These are phyloP conservation scores for Myotis vivesi DNA, from an alignment of 2,797 vertebrate genomes.

Conservation along the genomic window DNA sequence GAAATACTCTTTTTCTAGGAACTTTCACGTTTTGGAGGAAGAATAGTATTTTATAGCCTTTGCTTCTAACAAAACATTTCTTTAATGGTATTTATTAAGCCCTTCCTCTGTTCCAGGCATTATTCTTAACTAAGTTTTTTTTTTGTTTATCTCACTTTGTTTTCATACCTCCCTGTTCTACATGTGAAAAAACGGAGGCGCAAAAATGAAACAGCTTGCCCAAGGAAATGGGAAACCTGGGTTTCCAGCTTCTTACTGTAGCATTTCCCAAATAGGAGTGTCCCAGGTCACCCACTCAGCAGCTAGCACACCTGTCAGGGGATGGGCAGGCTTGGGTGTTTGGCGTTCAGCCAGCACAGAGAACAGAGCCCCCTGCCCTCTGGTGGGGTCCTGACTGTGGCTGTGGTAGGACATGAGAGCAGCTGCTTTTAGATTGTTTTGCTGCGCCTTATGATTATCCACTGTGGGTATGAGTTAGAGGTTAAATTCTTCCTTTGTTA, in stretches of 20 bases:
- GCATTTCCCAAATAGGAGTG: neutral
- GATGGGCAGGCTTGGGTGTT: neutral
- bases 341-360: neutral
- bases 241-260: neutral
- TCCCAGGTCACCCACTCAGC: neutral
- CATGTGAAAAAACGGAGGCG: neutral
- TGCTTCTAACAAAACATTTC: neutral
- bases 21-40: neutral
- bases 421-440: neutral
- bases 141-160: neutral
- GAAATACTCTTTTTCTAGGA: neutral
- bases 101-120: neutral
- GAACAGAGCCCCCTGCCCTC: neutral
- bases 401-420: too few relatives aligned
- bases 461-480: neutral
- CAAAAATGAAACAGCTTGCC: neutral
- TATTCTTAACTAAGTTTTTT: neutral
- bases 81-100: neutral
- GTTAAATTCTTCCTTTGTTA: neutral
- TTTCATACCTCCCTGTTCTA: neutral
- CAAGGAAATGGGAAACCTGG: neutral
- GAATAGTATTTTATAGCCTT: neutral
- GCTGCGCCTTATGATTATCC: neutral
- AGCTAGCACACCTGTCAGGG: rapidly evolving
- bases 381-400: neutral